Percentiles rank a stretch among this genome's conserved stretches.
These are phyloP conservation scores for Caenorhabditis brenneri DNA, from an alignment of 1,140 invertebrate genomes.

Conservation along the genomic window DNA sequence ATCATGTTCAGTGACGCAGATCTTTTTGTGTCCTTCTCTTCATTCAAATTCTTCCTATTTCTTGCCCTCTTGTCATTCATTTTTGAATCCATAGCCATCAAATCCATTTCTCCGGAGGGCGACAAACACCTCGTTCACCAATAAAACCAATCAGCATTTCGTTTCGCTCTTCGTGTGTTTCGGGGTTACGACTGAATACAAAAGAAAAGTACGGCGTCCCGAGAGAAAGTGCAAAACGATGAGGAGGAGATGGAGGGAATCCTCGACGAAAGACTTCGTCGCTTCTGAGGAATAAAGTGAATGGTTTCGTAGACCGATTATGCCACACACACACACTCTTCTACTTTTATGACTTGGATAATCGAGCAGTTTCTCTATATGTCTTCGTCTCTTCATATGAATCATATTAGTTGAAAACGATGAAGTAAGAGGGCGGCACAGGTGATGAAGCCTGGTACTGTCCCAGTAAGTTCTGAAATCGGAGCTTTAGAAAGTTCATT, in stretches of 20 bases:
- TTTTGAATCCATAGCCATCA: neutral
- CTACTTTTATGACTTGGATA: constrained; percentile 23
- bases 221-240: constrained; percentile 37
- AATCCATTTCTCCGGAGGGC: neutral
- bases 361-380: neutral
- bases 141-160: constrained; percentile 41
- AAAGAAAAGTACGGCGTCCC: constrained; percentile 35
- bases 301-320: constrained; percentile 42
- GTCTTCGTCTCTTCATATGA: neutral
- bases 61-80: constrained; percentile 27
- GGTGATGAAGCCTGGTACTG: too few species aligned
- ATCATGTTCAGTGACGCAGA: neutral
- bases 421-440: too few species aligned
- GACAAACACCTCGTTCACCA: constrained; percentile 24
- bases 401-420: neutral
- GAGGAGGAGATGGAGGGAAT: neutral
- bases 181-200: constrained; percentile 30
- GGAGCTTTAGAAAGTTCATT: too few species aligned
- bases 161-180: constrained; percentile 34
- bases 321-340: constrained; percentile 37
- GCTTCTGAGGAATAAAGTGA: constrained; percentile 21
- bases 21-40: neutral
- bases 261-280: constrained; percentile 4
- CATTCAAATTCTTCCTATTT: neutral
- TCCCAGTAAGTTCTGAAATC: too few species aligned